Evolutionary conservation across 2,888 invertebrate genomes (phyloP).

Genomic region (Oscheius sp.): DNA sequence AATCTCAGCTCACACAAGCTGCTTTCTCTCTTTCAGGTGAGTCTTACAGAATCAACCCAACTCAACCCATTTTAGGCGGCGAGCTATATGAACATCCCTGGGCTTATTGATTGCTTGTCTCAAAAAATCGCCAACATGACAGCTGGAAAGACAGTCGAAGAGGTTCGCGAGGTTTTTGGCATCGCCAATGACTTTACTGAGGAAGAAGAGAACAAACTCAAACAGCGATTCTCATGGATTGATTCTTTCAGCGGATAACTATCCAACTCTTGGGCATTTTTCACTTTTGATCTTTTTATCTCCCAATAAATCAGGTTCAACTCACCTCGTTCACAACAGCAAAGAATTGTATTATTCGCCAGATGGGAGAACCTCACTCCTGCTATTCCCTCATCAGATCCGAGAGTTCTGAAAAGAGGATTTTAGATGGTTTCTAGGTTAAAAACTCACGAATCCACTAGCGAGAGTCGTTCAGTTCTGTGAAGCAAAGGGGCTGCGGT

Average conservation of each 20-base stretch:
- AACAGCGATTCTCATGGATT: constrained; percentile 10
- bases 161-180: neutral
- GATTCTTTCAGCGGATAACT: neutral
- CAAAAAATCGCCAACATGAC: constrained; percentile 26
- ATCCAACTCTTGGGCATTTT: neutral
- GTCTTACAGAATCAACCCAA: neutral
- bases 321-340: constrained; percentile 20
- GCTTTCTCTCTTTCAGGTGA: neutral
- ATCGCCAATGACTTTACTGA: constrained; percentile 12
- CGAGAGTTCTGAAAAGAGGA: too few species aligned
- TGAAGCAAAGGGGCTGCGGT: constrained; percentile 4
- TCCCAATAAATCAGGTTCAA: too few species aligned
- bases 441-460: constrained; percentile 17
- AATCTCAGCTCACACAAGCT: constrained; percentile 2
- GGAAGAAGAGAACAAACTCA: constrained; percentile 5
- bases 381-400: constrained; percentile 23
- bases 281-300: too few species aligned
- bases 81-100: constrained; percentile 17
- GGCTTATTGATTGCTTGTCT: constrained; percentile 1
- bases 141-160: constrained; percentile 11
- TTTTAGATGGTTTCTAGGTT: too few species aligned
- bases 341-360: constrained; percentile 28
- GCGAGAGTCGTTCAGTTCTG: neutral
- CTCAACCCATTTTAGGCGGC: neutral
- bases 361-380: constrained; percentile 17